Evolutionary conservation across 1,140 invertebrate species (phyloP).

Genomic region (Euura saliciscinereae): DNA sequence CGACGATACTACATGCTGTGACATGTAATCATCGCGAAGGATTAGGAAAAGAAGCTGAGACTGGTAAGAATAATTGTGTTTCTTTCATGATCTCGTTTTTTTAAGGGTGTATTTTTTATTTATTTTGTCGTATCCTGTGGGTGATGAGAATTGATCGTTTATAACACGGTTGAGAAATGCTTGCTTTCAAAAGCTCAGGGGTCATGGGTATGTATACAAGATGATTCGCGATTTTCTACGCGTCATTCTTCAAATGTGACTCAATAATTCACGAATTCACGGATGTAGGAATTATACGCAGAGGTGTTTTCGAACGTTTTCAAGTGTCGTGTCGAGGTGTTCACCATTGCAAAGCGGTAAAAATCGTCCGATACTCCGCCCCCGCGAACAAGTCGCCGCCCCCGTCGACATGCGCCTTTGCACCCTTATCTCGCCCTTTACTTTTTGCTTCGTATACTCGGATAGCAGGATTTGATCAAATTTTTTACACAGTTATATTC

Average conservation of each 20-base stretch:
- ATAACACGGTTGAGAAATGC: neutral
- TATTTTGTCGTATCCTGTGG: too few relatives aligned
- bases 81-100: too few relatives aligned
- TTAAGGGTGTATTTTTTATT: too few relatives aligned
- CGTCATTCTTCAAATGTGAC: neutral
- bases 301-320: neutral
- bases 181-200: neutral
- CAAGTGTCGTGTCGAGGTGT: neutral
- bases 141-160: neutral
- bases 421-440: slow-evolving; percentile 7
- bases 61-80: too few relatives aligned
- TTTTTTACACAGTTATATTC: neutral
- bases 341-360: slow-evolving; percentile 1
- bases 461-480: neutral
- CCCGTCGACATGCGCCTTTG: slow-evolving; percentile 38
- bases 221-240: neutral
- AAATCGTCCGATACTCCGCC: slow-evolving; percentile 39
- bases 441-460: neutral
- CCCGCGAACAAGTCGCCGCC: slow-evolving; percentile 33
- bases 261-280: neutral
- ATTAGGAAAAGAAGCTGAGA: too few relatives aligned
- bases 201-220: neutral
- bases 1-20: too few relatives aligned
- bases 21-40: too few relatives aligned
- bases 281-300: neutral